These are phyloP conservation scores for Actinernus sp. DNA, from an alignment of 92 coral and sea anemone species.

Conservation along the genomic window DNA sequence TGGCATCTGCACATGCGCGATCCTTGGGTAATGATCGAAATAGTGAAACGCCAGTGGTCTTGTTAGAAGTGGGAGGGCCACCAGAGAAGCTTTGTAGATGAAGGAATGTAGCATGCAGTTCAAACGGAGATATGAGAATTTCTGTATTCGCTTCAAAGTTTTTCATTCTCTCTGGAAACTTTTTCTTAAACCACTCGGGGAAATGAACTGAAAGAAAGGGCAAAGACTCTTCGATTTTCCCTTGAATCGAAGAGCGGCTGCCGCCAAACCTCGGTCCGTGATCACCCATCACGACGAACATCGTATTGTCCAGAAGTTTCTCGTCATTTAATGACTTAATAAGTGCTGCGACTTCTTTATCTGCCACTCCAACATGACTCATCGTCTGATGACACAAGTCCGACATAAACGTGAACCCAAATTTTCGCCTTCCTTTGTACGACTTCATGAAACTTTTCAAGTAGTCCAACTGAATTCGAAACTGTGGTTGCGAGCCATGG, in stretches of 20 bases:
- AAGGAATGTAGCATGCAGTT: conserved; percentile 64
- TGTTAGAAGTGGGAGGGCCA: conserved; percentile 3
- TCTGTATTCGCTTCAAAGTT: conserved; percentile 32
- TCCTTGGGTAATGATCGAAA: conserved; percentile 24
- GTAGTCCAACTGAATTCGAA: conserved; percentile 49
- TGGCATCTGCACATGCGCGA: conserved; percentile 61
- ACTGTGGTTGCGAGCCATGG: conserved; percentile 46
- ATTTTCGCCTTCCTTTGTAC: conserved; percentile 59
- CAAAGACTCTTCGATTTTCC: conserved; percentile 66
- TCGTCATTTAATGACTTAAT: conserved; percentile 46
- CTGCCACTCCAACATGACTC: conserved; percentile 33
- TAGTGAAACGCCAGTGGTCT: conserved; percentile 44
- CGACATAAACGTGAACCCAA: conserved; percentile 65
- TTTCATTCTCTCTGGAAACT: conserved; percentile 17
- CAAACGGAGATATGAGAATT: conserved; percentile 65
- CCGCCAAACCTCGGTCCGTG: conserved; percentile 70
- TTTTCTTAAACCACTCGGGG: conserved; percentile 38
- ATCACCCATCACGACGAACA: conserved; percentile 70
- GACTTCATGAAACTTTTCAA: conserved; percentile 74
- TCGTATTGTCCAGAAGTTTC: conserved; percentile 64
- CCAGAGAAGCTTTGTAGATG: conserved; percentile 50
- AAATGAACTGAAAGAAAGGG: conserved; percentile 72
- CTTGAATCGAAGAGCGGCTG: conserved; percentile 46
- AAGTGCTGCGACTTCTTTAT: conserved; percentile 32
- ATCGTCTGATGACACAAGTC: conserved; percentile 60